phyloP scores from a whole-genome alignment of 1,140 invertebrate genomes.

The Microplitis mediator region DNA sequence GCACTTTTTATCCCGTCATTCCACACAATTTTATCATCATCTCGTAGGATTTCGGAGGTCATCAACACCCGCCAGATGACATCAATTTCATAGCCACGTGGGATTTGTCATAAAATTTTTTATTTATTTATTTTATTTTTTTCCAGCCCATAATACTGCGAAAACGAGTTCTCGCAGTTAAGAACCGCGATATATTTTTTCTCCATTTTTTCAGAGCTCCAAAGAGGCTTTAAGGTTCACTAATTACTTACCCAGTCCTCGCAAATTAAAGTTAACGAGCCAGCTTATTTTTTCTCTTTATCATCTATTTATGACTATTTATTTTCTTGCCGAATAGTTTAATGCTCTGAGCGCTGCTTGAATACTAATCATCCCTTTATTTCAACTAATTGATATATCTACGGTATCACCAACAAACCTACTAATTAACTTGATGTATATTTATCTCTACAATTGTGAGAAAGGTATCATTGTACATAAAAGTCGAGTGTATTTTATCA shows the following conservation, averaged over 20 bases:
- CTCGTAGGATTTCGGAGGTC: conserved; percentile 17
- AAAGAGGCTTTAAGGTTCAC: not conserved
- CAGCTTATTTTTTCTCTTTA: not conserved
- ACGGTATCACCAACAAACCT: no score
- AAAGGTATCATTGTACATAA: no score
- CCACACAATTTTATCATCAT: conserved; percentile 40
- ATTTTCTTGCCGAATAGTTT: not conserved
- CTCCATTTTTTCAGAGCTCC: not conserved
- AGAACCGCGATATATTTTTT: not conserved
- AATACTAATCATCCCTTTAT: no score
- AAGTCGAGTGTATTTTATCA: not conserved
- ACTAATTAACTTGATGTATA: no score
- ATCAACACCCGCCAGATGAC: conserved; percentile 43
- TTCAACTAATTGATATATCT: no score
- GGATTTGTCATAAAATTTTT: not conserved
- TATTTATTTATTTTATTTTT: not conserved
- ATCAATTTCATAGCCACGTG: conserved; percentile 35
- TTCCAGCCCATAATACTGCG: not conserved
- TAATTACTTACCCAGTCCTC: not conserved
- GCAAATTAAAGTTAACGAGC: conserved; percentile 5
- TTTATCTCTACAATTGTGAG: no score
- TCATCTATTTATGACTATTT: not conserved
- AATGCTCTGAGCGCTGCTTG: no score
- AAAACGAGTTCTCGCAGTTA: not conserved
- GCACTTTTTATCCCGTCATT: conserved; percentile 39